Percentiles rank a stretch among this genome's conserved stretches.
phyloP scores from a whole-genome alignment of 2,888 invertebrate genomes.

The Nephrocerus scutellatus region DNA sequence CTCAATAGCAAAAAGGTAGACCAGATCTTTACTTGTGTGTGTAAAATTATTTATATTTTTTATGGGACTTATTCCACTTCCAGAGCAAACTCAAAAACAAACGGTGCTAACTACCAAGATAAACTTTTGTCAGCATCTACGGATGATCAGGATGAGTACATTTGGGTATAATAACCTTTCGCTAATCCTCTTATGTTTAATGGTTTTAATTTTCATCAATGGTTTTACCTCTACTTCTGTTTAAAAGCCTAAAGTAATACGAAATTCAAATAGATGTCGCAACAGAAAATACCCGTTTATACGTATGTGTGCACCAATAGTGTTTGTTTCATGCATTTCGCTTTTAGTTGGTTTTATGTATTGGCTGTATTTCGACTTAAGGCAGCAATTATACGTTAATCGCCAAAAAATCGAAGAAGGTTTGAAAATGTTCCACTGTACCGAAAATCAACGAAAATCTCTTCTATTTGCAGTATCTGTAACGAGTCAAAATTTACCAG shows the following conservation, averaged over 20 bases:
- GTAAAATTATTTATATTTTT: too few relatives aligned
- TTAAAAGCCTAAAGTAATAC: slow-evolving; percentile 29
- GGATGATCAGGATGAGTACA: slow-evolving; percentile 53
- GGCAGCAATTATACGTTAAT: slow-evolving; percentile 43
- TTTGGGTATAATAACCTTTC: slow-evolving; percentile 34
- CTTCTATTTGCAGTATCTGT: slow-evolving; percentile 52
- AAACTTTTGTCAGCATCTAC: slow-evolving; percentile 59
- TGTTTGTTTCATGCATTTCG: slow-evolving; percentile 35
- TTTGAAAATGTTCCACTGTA: too few relatives aligned
- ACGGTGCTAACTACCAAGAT: slow-evolving; percentile 52
- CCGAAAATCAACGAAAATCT: slow-evolving; percentile 9
- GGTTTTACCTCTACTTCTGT: slow-evolving; percentile 11
- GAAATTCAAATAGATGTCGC: slow-evolving; percentile 34
- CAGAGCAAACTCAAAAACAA: slow-evolving; percentile 18
- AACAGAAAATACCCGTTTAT: slow-evolving; percentile 36
- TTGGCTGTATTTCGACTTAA: slow-evolving; percentile 45
- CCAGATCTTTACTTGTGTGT: too few relatives aligned
- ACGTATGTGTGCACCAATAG: slow-evolving; percentile 39
- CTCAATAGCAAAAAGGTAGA: slow-evolving; percentile 47
- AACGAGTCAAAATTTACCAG: slow-evolving; percentile 62
- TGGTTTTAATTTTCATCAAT: slow-evolving; percentile 5
- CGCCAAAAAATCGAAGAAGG: slow-evolving; percentile 46
- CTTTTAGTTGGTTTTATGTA: slow-evolving; percentile 41
- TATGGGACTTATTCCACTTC: too few relatives aligned
- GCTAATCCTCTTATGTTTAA: slow-evolving; percentile 1